Percentiles rank a stretch among this genome's conserved stretches.
Conservation (phyloP, 2,797 vertebrate species). For the Enteromius anoplus region DNA sequence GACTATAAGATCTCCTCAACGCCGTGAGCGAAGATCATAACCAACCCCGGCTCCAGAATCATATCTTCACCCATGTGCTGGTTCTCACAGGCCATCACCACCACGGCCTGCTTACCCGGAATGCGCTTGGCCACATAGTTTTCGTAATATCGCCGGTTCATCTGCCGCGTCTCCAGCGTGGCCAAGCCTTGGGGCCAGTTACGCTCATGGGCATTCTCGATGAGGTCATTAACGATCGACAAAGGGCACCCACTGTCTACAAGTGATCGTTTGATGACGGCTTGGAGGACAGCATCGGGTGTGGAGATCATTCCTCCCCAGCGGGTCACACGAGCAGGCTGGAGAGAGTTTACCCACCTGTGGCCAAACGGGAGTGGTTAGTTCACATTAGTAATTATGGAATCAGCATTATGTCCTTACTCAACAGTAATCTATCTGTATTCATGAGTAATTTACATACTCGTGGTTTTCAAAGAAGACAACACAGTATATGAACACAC, state of each 20-base stretch:
- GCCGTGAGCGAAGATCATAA: conserved; percentile 98
- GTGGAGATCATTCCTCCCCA: conserved; percentile 99
- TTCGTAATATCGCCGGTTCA: conserved; percentile 98
- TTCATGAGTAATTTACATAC: background rate
- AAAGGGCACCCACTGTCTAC: conserved; percentile 97
- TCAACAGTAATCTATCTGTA: background rate
- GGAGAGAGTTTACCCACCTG: conserved; percentile 98
- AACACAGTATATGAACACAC: too few species aligned
- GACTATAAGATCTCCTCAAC: conserved; percentile 92
- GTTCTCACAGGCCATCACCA: conserved; percentile 98
- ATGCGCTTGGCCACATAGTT: conserved; percentile 99
- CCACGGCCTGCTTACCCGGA: conserved; percentile 97
- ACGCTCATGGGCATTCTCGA: conserved; percentile 96
- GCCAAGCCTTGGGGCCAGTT: conserved; percentile 98
- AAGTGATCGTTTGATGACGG: conserved; percentile 95
- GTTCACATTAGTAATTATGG: background rate
- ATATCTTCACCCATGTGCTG: conserved; percentile 99
- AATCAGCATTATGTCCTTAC: background rate
- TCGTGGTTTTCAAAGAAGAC: background rate
- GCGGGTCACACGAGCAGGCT: conserved; percentile 93
- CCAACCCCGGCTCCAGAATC: conserved; percentile 96
- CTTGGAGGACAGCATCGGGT: conserved; percentile 94
- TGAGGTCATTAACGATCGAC: conserved; percentile 96
- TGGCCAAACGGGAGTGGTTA: background rate
- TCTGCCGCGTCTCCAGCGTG: conserved; percentile 96